Conservation (phyloP, 1,140 invertebrate genomes). For the Hesperophylax magnus region DNA sequence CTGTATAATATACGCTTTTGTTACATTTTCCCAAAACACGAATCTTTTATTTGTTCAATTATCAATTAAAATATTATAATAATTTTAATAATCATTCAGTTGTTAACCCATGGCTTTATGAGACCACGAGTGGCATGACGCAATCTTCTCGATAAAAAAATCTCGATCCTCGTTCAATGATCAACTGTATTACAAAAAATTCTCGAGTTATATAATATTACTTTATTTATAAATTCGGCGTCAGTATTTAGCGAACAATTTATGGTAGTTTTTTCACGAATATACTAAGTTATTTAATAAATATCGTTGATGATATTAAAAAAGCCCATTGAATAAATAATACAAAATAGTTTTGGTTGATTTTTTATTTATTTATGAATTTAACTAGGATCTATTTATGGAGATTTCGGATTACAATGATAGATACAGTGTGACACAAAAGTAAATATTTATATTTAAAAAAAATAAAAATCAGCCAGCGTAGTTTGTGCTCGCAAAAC, state of each 20-base stretch:
- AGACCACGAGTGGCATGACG: neutral
- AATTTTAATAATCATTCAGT: neutral
- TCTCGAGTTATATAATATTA: neutral
- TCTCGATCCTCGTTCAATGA: conserved; percentile 4
- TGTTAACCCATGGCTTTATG: neutral
- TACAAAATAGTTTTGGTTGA: too few species aligned
- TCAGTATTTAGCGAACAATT: conserved; percentile 14
- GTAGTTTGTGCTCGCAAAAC: too few species aligned
- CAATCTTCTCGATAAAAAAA: conserved; percentile 1
- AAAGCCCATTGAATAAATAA: neutral
- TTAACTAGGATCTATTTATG: too few species aligned
- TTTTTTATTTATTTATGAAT: too few species aligned
- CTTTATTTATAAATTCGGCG: neutral
- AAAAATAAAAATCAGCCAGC: too few species aligned
- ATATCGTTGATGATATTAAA: neutral
- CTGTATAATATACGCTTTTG: too few species aligned
- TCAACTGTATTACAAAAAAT: neutral
- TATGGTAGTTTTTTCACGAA: conserved; percentile 1
- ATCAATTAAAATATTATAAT: neutral
- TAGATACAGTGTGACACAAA: too few species aligned
- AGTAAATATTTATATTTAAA: too few species aligned
- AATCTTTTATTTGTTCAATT: too few species aligned
- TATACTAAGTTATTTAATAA: neutral
- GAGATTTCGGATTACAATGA: too few species aligned
- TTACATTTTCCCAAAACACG: too few species aligned